Conservation (phyloP, 2,113 vertebrate species). For the Callionymus lyra region DNA sequence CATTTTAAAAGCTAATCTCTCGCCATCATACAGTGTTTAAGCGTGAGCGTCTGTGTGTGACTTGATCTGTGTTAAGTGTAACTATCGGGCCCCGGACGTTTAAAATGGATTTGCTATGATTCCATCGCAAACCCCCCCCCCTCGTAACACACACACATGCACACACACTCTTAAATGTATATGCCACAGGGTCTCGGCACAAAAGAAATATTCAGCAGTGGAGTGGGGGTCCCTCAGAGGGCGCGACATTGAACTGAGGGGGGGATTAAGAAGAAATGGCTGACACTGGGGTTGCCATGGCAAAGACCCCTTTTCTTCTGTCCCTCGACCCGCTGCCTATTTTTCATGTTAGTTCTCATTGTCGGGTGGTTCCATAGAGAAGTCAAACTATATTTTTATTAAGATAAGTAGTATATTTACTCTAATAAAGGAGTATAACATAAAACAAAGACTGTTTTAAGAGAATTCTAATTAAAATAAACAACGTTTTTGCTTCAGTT, state of each 20-base stretch:
- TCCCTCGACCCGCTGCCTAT: conserved; percentile 45
- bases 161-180: conserved; percentile 20
- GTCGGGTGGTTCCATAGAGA: conserved; percentile 14
- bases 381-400: no score
- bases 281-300: conserved; percentile 66
- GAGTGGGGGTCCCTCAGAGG: conserved; percentile 60
- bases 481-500: no score
- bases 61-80: conserved; percentile 30
- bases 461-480: no score
- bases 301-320: conserved; percentile 51
- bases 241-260: conserved; percentile 64
- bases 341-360: conserved; percentile 55
- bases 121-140: conserved; percentile 35
- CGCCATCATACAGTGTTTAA: conserved; percentile 37
- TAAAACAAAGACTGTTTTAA: no score
- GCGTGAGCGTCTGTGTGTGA: conserved; percentile 7
- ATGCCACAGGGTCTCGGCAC: conserved; percentile 33
- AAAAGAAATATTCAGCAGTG: conserved; percentile 69
- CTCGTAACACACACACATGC: conserved; percentile 1
- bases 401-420: no score
- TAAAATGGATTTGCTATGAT: conserved; percentile 63
- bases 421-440: no score
- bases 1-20: conserved; percentile 53
- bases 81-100: conserved; percentile 57
- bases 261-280: conserved; percentile 65